These are phyloP conservation scores for Tenthredo distinguenda DNA, from an alignment of 2,888 invertebrate species.

Conservation along the genomic window DNA sequence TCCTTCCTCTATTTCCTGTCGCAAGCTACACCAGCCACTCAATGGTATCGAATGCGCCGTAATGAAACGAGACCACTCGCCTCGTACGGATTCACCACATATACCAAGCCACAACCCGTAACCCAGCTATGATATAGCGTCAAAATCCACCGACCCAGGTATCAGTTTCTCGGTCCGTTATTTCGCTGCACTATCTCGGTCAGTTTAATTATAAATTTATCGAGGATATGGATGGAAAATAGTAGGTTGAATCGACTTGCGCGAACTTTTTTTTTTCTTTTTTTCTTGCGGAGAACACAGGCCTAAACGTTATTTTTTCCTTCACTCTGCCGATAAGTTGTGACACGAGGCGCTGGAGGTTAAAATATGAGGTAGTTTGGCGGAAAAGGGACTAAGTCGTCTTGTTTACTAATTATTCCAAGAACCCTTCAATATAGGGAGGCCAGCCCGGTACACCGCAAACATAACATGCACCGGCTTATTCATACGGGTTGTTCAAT, in stretches of 20 bases:
- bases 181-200: background rate
- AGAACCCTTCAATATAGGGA: background rate
- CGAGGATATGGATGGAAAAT: background rate
- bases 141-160: background rate
- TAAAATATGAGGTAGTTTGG: background rate
- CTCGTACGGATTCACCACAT: background rate
- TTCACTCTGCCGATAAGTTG: background rate
- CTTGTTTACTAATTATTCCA: background rate
- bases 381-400: background rate
- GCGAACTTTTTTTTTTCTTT: too few relatives aligned
- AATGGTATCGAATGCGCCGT: background rate
- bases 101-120: background rate
- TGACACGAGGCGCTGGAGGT: background rate
- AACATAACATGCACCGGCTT: background rate
- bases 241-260: too few relatives aligned
- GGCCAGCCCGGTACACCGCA: background rate
- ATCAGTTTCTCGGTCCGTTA: background rate
- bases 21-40: background rate
- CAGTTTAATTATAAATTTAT: background rate
- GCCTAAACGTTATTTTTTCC: background rate
- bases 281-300: background rate
- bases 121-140: background rate
- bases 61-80: background rate
- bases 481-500: background rate
- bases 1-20: background rate